Conservation (phyloP, 1,140 invertebrate species). For the Drosophila pseudoobscura region DNA sequence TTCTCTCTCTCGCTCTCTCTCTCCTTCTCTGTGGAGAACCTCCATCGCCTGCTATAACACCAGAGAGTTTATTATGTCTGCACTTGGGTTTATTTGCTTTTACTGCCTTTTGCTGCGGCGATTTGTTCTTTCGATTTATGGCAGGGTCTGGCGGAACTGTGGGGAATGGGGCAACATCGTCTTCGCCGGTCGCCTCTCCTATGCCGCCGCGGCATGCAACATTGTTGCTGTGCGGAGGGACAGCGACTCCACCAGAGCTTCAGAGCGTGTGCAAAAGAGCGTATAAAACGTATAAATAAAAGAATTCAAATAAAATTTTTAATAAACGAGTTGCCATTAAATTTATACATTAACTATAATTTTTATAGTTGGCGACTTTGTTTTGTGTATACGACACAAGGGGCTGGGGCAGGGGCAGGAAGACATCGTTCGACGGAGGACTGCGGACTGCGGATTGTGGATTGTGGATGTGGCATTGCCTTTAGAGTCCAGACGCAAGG, state of each 20-base stretch:
- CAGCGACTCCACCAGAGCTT: constrained; percentile 33
- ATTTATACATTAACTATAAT: constrained; percentile 83
- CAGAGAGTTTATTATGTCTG: constrained; percentile 80
- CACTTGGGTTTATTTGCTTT: constrained; percentile 81
- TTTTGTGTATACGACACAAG: constrained; percentile 72
- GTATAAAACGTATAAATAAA: constrained; percentile 82
- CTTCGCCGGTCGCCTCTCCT: constrained; percentile 25
- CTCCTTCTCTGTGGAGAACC: neutral
- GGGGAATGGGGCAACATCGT: constrained; percentile 34
- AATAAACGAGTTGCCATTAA: constrained; percentile 83
- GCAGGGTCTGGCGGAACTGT: constrained; percentile 6
- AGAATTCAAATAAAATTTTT: constrained; percentile 83
- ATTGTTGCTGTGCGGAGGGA: constrained; percentile 52
- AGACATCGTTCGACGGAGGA: constrained; percentile 3
- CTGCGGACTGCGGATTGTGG: constrained; percentile 5
- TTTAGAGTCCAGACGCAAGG: constrained; percentile 6
- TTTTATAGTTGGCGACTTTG: constrained; percentile 82
- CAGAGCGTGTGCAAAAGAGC: constrained; percentile 71
- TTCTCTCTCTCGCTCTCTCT: neutral
- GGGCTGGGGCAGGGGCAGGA: constrained; percentile 29
- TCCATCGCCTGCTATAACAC: constrained; percentile 53
- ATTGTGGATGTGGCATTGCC: constrained; percentile 25
- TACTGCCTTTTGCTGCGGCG: constrained; percentile 78
- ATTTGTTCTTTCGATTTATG: constrained; percentile 82
- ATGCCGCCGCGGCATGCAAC: constrained; percentile 57